Percentiles rank a stretch among this genome's conserved stretches.
These are phyloP conservation scores for Momotus momota DNA, from an alignment of 2,797 vertebrate genomes.

Conservation along the genomic window DNA sequence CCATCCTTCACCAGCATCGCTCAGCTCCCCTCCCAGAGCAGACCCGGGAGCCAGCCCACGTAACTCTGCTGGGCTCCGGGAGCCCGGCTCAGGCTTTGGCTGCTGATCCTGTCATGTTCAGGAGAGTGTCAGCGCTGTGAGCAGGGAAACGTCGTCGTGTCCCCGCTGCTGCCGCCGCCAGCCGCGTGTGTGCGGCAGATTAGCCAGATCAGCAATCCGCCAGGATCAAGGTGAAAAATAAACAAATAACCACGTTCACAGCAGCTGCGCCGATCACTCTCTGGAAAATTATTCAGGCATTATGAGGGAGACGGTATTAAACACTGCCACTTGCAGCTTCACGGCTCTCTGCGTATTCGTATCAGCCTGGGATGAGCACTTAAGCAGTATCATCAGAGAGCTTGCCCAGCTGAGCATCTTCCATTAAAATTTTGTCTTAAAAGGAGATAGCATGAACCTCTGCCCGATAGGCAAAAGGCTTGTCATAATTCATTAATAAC, in stretches of 20 bases:
- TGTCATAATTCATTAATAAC: conserved; percentile 84
- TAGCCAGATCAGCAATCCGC: conserved; percentile 76
- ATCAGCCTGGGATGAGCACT: conserved; percentile 75
- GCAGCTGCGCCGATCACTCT: conserved; percentile 72
- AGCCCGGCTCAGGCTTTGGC: neutral
- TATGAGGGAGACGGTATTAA: conserved; percentile 71
- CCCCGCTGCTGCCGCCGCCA: neutral
- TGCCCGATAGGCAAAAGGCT: conserved; percentile 77
- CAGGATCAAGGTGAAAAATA: conserved; percentile 78
- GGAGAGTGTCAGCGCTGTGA: neutral
- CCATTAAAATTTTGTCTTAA: conserved; percentile 80
- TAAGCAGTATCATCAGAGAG: conserved; percentile 72
- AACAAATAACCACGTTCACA: conserved; percentile 71
- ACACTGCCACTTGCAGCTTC: conserved; percentile 80
- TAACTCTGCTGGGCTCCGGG: neutral
- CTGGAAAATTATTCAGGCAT: conserved; percentile 80
- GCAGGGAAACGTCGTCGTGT: neutral
- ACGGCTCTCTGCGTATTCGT: conserved; percentile 66
- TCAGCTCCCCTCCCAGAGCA: fast-evolving
- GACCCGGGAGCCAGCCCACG: neutral
- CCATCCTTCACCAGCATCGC: neutral
- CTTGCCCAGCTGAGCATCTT: conserved; percentile 74
- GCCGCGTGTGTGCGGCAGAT: conserved; percentile 4
- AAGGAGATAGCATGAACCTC: conserved; percentile 76
- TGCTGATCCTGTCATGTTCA: neutral